Evolutionary conservation across 2,888 invertebrate species (phyloP), one percentile per base, ranked within the genome.

Genomic region (Lithophane ornitopus): DNA sequence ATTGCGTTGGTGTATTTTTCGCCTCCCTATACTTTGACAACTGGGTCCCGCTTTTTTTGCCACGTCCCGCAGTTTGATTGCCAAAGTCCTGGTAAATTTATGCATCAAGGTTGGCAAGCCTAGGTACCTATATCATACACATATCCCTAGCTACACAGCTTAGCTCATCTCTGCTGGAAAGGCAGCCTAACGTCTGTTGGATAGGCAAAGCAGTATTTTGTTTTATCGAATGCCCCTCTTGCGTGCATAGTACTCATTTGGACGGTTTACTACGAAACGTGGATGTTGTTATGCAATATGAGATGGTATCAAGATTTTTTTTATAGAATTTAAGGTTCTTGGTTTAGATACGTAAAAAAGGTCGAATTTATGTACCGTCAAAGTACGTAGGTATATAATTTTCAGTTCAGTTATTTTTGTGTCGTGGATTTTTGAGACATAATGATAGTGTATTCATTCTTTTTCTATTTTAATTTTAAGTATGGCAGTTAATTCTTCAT

Each of bases 191-290:
- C 22, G 26, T 69, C 59, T 34, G 22, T 68, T 41, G n/a, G 52
- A 67, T 75, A 75, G 68, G 69, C 76, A 75, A 80, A 81, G 74
- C 70, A 76, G 75, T 82, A 81, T 88, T 88, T 88, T 85, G 78
- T 85, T 84, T 77, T 81, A 89, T 89, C 79, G 87, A 90, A 90
- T 90, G 90, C 87, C 88, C 79, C 82, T 89, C 90, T 92, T 87
- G 92, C 93, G 92, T 93, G 92, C 73, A 76, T 76, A 80, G 41
- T 58, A 59, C 87, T 90, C 92, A 88, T 93, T 91, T 90, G 83
- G 82, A 81, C 80, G 72, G 74, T 83, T 28, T 75, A 74, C 70
- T 74, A 70, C 68, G 74, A 75, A 74, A 22, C 39, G 54, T 78
- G 90, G 89, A 90, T 73, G 86, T 80, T 19, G 58, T 83, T 88